Evolutionary conservation across 1,140 invertebrate species (phyloP).

Genomic region (Brachystomella parvula): DNA sequence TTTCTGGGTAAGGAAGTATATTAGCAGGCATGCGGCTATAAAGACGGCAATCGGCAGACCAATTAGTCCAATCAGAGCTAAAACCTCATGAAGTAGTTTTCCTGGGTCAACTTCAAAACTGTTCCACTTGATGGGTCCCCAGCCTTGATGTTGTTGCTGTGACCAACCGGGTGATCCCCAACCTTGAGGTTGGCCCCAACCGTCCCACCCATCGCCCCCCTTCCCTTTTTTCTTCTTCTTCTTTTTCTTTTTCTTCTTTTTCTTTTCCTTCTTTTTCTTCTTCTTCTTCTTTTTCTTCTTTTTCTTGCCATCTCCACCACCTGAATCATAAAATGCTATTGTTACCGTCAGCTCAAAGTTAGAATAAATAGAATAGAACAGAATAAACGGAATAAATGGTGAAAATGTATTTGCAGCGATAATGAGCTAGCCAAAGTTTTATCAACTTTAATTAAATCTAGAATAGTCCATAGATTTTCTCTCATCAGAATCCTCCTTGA

Average conservation of each 20-base stretch:
- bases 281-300: background rate
- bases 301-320: too few species aligned
- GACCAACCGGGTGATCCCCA: background rate
- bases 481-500: background rate
- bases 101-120: background rate
- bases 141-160: background rate
- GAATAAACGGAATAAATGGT: too few species aligned
- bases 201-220: background rate
- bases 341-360: too few species aligned
- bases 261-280: constrained; percentile 1
- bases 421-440: too few species aligned
- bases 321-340: too few species aligned
- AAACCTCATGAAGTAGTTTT: background rate
- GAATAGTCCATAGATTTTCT: too few species aligned
- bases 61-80: background rate
- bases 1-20: background rate
- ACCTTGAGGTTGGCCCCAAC: background rate
- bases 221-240: background rate
- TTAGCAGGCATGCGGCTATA: background rate
- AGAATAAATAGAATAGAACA: too few species aligned
- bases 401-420: too few species aligned
- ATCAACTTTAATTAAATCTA: too few species aligned
- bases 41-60: background rate
- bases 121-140: constrained; percentile 5
- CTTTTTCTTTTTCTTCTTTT: background rate